These are phyloP conservation scores for Bilobella aurantiaca DNA, from an alignment of 1,140 invertebrate species.

Conservation along the genomic window DNA sequence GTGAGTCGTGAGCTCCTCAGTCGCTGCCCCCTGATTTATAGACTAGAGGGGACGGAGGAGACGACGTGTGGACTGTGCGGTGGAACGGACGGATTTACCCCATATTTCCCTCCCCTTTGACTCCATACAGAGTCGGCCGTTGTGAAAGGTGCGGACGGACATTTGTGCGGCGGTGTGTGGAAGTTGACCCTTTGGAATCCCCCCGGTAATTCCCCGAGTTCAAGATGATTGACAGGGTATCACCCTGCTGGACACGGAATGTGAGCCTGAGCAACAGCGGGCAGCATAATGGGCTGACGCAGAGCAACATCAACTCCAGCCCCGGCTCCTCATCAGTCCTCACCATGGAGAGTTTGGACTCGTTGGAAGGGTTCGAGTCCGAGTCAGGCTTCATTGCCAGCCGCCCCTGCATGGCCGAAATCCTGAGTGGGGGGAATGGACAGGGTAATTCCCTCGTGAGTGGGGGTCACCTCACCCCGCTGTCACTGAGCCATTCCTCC, in stretches of 20 bases:
- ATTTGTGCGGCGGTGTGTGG: too few relatives aligned
- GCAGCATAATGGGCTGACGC: constrained; percentile 2
- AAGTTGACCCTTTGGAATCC: too few relatives aligned
- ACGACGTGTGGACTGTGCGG: too few relatives aligned
- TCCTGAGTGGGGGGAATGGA: constrained; percentile 40
- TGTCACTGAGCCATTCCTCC: constrained; percentile 28
- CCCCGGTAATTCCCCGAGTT: too few relatives aligned
- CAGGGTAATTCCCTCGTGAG: neutral
- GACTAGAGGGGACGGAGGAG: too few relatives aligned
- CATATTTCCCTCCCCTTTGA: too few relatives aligned
- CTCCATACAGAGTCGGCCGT: too few relatives aligned
- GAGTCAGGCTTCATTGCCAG: constrained; percentile 75
- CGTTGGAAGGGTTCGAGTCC: constrained; percentile 31
- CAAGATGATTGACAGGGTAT: constrained; percentile 35
- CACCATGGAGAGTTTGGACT: constrained; percentile 32
- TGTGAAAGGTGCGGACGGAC: too few relatives aligned
- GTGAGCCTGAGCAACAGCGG: constrained; percentile 5
- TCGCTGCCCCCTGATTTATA: too few relatives aligned
- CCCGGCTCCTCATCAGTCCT: constrained; percentile 30
- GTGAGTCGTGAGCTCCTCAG: too few relatives aligned
- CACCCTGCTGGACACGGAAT: constrained; percentile 33
- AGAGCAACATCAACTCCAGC: constrained; percentile 20
- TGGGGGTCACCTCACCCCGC: constrained; percentile 16
- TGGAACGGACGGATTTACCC: too few relatives aligned
- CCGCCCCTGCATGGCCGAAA: constrained; percentile 85